phyloP scores from a whole-genome alignment of 2,888 invertebrate genomes.

The Thymelicus sylvestris region DNA sequence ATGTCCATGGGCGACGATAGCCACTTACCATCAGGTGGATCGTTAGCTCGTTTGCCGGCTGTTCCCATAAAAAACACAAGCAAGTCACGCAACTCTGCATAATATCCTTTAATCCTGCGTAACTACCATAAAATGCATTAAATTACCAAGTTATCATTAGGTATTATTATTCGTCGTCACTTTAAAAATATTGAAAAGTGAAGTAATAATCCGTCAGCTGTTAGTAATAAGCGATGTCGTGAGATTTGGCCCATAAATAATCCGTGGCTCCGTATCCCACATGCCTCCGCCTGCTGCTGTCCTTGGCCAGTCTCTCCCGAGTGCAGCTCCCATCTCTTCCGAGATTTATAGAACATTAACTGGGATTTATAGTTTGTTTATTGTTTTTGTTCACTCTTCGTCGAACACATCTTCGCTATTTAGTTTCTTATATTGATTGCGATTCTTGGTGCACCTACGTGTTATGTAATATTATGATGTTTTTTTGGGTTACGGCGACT shows the following conservation, averaged over 20 bases:
- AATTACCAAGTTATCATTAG: not conserved
- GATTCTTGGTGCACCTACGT: no score
- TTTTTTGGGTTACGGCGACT: no score
- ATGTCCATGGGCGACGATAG: no score
- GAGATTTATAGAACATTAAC: conserved; percentile 62
- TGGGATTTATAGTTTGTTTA: conserved; percentile 65
- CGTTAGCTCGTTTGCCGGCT: no score
- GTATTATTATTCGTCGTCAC: not conserved
- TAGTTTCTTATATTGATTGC: conserved; percentile 2
- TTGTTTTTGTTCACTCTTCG: conserved; percentile 50
- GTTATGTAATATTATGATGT: no score
- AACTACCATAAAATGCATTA: not conserved
- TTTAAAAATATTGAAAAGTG: conserved; percentile 10
- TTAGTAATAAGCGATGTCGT: conserved; percentile 32
- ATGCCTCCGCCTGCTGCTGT: conserved; percentile 12
- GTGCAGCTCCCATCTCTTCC: conserved; percentile 27
- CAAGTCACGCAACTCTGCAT: no score
- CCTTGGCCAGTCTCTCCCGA: conserved; percentile 26
- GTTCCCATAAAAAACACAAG: no score
- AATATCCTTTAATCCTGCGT: no score
- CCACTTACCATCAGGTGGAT: no score
- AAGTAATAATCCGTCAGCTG: conserved; percentile 25
- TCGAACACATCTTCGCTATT: conserved; percentile 1
- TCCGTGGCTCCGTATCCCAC: conserved; percentile 11
- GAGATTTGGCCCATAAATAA: conserved; percentile 32